These are phyloP conservation scores for Malurus leucopterus DNA, from an alignment of 2,797 vertebrate genomes.

Conservation along the genomic window DNA sequence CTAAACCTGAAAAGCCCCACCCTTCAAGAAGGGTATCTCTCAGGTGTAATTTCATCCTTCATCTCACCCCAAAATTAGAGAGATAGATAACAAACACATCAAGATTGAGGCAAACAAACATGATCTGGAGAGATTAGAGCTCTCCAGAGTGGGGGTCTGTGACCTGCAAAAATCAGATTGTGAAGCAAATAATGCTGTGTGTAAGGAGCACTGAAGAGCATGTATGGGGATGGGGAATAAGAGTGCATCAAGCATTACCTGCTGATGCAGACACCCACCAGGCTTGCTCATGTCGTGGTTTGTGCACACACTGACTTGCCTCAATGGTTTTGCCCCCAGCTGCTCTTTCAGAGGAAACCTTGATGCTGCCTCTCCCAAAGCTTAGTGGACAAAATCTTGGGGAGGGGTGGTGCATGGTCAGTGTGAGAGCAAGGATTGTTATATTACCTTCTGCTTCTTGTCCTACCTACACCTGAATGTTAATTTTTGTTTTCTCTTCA, in stretches of 20 bases:
- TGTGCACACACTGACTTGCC: not conserved
- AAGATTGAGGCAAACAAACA: not conserved
- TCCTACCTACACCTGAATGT: not conserved
- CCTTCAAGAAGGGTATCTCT: not conserved
- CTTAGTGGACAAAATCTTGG: not conserved
- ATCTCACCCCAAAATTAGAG: not conserved
- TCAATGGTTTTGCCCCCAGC: not conserved
- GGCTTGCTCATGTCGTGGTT: not conserved
- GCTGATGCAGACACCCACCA: not conserved
- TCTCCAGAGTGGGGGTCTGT: not conserved
- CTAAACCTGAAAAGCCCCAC: not conserved
- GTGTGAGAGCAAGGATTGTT: not conserved
- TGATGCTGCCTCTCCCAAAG: not conserved
- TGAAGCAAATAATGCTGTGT: not conserved
- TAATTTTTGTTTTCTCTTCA: conserved; percentile 22
- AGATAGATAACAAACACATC: not conserved
- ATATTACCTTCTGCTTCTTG: not conserved
- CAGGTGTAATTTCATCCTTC: not conserved
- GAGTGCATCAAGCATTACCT: not conserved
- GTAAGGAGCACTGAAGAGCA: not conserved
- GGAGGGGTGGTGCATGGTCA: not conserved
- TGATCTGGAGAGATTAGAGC: not conserved
- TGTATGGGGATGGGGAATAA: not conserved
- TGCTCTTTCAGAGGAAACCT: not conserved
- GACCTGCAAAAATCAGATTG: not conserved